Base-by-base conservation (phyloP, 2,888 invertebrate genomes). In the Villa cingulata region DNA sequence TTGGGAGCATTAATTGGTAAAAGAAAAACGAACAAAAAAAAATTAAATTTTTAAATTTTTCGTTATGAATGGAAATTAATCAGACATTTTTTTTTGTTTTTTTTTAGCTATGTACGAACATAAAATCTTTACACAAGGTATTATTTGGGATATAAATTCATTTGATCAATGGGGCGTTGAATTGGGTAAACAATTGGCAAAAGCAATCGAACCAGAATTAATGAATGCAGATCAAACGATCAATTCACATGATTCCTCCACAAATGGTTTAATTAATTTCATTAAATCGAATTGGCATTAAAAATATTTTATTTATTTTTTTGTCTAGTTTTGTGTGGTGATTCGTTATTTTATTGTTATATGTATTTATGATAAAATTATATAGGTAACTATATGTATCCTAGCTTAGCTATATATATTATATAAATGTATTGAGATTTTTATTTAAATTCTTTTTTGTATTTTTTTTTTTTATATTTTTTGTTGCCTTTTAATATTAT, bases 131-230 rank as follows among this genome's bases (percentile, higher is more conserved):
- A 86, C 87, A 0, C 98, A 99, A 69, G 98, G 98, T 39, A 82
- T 92, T 41, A 87, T 99, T 60, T 99, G 98, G 98, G 90, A 97
- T 70, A 95, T 98, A 64, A 98, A 98, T 70, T 97, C 97, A 0
- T 98, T 86, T 69, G 98, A 98, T 73, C 98, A 99, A 64, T 98
- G 97, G 96, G 98, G 98, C 34, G 98, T 98, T 45, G 98, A 99
- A 70, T 76, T 99, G 56, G 98, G 98, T 45, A 99, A 99, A 68
- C 94, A 96, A 65, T 71, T 98, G 57, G 98, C 98, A 1, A 97
- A 97, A 72, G 88, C 86, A n/a, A 97, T 98, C 56, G 94, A 97
- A 65, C 90, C 94, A 0, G 97, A 99, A 66, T 72, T 98, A 41
- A 75, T 78, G 51, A 77, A 78, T 59, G 70, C 71, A 20, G 74